phyloP scores from a whole-genome alignment of 2,797 vertebrate species.

The Leptatherina wallacei region DNA sequence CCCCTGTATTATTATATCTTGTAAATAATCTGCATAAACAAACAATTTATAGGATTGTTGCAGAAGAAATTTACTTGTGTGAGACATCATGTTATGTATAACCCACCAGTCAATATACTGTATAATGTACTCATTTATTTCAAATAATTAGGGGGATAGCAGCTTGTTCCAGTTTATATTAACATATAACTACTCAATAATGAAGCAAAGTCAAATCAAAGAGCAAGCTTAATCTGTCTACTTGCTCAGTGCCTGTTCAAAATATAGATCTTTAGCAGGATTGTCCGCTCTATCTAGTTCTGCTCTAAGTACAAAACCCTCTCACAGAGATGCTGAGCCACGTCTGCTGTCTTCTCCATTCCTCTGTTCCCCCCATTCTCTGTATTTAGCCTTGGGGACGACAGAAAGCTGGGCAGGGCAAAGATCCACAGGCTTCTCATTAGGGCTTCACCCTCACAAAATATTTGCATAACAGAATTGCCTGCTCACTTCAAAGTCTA shows the following conservation, averaged over 20 bases:
- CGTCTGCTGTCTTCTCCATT: slow-evolving; percentile 23
- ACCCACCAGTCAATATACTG: no score
- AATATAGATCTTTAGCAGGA: slow-evolving; percentile 11
- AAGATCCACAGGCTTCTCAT: slow-evolving; percentile 42
- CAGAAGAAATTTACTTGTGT: no score
- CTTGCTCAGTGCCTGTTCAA: background rate
- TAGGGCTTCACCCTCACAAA: slow-evolving; percentile 37
- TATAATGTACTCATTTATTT: no score
- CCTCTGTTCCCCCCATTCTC: slow-evolving; percentile 14
- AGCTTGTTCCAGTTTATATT: background rate
- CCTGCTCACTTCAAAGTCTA: slow-evolving; percentile 54
- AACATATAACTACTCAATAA: background rate
- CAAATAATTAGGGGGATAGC: background rate
- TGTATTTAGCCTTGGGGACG: slow-evolving; percentile 21
- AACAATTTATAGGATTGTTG: no score
- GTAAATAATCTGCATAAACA: no score
- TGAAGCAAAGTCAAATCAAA: background rate
- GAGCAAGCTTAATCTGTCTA: no score
- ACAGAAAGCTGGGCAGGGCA: slow-evolving; percentile 11
- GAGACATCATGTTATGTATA: no score
- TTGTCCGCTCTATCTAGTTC: background rate
- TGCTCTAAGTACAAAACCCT: slow-evolving; percentile 3
- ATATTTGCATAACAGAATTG: slow-evolving; percentile 59
- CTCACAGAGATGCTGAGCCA: slow-evolving; percentile 24
- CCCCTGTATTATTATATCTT: no score